Evolutionary conservation across 2,888 invertebrate species (phyloP), one percentile per base, ranked within the genome.

Genomic region (Torymus aiolomorphi): DNA sequence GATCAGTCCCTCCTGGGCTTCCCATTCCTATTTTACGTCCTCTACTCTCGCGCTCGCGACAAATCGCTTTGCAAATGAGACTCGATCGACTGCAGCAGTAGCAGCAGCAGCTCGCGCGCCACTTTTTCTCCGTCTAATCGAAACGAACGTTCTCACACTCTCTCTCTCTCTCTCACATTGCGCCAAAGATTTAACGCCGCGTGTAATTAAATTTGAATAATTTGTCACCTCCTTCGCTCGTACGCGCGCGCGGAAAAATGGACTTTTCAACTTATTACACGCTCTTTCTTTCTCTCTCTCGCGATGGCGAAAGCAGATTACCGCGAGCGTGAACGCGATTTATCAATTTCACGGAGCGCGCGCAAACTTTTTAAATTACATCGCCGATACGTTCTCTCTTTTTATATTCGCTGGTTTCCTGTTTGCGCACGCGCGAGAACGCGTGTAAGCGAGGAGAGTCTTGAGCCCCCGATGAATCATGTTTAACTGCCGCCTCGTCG

Each of bases 321-420:
- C 73, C 85, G 84, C 80, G 82, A 83, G 83, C 82, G 80, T 76
- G 82, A 74, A 84, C 84, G 84, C 88, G 87, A 88, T 88, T 88
- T 88, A 87, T 88, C 87, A 87, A 87, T 87, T 88, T 88, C 87
- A 86, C 84, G 83, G 83, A 82, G 84, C 84, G 83, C 24, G 1
- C 82, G 66, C 13, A 76, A 87, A 87, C 85, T 87, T 88, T 88
- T 88, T 87, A 88, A 88, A 88, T 88, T 88, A 87, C 87, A 86
- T 85, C 84, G 31, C 66, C 67, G 56, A 80, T 73, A 80, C 59
- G 20, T 51, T 52, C 24, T 62, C 54, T 12, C 10, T 24, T 54
- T 16, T 1, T 18, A 31, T 24, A 10, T 20, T 72, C 20, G 49
- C 51, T 42, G 16, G 11, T 10, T 16, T 14, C 14, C 24, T 24